Percentiles rank a stretch among this genome's conserved stretches.
Conservation (phyloP, 2,113 vertebrate genomes). For the Scortum barcoo region DNA sequence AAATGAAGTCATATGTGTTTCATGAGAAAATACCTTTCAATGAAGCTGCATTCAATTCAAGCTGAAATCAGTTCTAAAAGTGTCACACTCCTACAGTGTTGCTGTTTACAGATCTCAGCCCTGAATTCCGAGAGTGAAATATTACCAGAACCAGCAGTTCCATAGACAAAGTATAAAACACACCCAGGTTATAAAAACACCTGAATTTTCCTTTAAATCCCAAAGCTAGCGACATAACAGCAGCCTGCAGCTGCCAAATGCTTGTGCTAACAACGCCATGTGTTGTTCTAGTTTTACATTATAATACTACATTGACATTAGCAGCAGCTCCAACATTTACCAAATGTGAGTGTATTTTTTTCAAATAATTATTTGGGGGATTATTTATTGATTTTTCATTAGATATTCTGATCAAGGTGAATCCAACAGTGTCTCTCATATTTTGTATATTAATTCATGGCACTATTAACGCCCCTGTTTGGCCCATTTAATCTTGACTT, state of each 20-base stretch:
- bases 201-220: too few species aligned
- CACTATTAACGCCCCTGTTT: neutral
- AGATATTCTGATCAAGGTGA: constrained; percentile 2
- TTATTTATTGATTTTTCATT: constrained; percentile 1
- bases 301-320: neutral
- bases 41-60: neutral
- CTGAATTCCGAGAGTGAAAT: neutral
- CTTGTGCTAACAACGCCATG: too few species aligned
- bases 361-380: neutral
- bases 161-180: too few species aligned
- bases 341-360: neutral
- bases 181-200: too few species aligned
- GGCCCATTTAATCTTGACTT: constrained; percentile 26
- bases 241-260: too few species aligned
- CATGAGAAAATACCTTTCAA: neutral
- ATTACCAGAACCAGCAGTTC: too few species aligned
- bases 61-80: too few species aligned
- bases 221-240: too few species aligned
- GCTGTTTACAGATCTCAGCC: neutral
- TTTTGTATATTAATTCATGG: neutral
- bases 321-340: neutral
- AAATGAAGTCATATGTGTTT: neutral
- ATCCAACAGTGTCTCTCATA: neutral
- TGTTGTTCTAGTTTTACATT: neutral
- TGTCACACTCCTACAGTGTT: neutral